Base-by-base conservation (phyloP, 2,797 vertebrate species). In the Rhincodon typus region DNA sequence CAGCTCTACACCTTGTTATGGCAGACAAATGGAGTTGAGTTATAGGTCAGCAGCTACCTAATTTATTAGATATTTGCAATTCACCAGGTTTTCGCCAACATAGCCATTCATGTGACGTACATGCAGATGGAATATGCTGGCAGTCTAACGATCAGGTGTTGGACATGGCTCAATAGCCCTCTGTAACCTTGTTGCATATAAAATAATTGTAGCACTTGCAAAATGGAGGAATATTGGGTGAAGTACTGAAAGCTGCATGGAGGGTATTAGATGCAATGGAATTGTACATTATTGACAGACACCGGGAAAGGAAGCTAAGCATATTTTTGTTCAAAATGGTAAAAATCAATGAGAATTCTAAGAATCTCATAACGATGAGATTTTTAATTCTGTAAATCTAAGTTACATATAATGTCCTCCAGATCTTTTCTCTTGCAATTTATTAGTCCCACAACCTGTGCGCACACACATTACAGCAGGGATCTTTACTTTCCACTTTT, bases 371-470 rank as follows among this genome's bases (percentile, higher is more conserved):
- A 42, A 15, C 21, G 19, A 84, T 84, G 15, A 4, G 0, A 17
- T 84, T 84, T 42, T 19, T 84, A 84, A 84, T 84, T 84, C 38
- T 42, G 79, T 42, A 84, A 84, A 84, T 84, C 79, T 84, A n/a
- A 84, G 79, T 42, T 42, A 19, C 13, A 38, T 38, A 21, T 19
- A 82, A 82, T 3, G 77, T 84, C 42, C 79, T 42, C 79, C 30
- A 77, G 38, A 82, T 82, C 77, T 42, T 82, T 82, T 82, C n/a
- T 42, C n/a, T 82, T 84, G 4, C 38, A 84, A 38, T 46, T 84
- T 42, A 42, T 38, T 21, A 82, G 79, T 82, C 17, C 19, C 38
- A 82, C n/a, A 21, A 82, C 77, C 77, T 82, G 77, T 15, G 7
- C 79, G 15, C 21, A 21, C 42, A 84, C 42, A 84, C n/a, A 84